Base-by-base conservation (phyloP, 2,888 invertebrate genomes). In the Dioctria rufipes region DNA sequence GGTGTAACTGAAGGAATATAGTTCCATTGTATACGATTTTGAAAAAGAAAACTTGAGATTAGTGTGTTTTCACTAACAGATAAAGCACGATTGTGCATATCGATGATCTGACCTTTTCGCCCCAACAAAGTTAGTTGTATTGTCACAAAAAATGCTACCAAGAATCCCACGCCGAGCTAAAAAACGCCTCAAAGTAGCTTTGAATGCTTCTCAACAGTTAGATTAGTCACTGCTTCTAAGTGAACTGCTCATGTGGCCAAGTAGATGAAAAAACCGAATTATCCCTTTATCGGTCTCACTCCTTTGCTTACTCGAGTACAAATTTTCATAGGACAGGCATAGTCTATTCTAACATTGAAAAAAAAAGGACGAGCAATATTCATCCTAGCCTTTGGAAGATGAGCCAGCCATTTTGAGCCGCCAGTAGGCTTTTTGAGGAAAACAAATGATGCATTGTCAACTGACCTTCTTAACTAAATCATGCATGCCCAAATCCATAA, bases 1-100 rank as follows among this genome's bases (percentile, higher is more conserved):
- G 86, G 85, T 8, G 85, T 80, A 9, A 67, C 65, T 4, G 86
- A 84, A 3, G 86, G 85, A 43, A 83, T 85, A 61, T 86, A 87
- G 39, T 85, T 81, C 86, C 86, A 87, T 1, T 80, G 13, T 3
- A 49, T 80, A 0, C 80, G 25, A 42, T 82, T 67, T 11, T 67
- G 51, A 25, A 2, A 25, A 25, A 25, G 25, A 25, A 25, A 25
- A 25, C 25, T 25, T 6, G 79, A n/a, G 3, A 67, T 9, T 11
- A 49, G 8, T 40, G 39, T 25, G 8, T 58, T 51, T 54, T 54
- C n/a, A 2, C 13, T 51, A 9, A 13, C 25, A 13, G 6, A 9
- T 49, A 11, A 9, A 49, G 51, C 51, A 49, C 2, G 11, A 6
- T 6, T 11, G 11, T 49, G 2, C 51, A 49, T 6, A 9, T 49